Percentiles rank a stretch among this genome's conserved stretches.
Evolutionary conservation across 2,888 invertebrate species (phyloP).

Genomic region (Drosophila emarginata): DNA sequence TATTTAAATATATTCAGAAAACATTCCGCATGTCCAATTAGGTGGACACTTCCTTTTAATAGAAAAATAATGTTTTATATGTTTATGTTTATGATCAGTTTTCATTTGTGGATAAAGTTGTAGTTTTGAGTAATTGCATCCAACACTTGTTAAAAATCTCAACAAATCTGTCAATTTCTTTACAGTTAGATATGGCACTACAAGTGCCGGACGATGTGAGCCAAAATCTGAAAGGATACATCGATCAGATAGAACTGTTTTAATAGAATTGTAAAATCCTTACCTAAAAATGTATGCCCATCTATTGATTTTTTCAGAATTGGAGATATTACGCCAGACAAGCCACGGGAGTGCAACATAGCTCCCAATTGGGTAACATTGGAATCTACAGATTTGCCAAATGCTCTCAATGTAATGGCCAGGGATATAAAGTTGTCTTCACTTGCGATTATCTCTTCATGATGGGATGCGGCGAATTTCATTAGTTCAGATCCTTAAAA

Average conservation of each 20-base stretch:
- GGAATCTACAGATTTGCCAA: conserved; percentile 45
- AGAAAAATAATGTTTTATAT: too few species aligned
- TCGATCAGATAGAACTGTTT: background rate
- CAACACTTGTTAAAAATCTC: conserved; percentile 86
- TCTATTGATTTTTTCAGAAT: conserved; percentile 84
- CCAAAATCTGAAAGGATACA: conserved; percentile 85
- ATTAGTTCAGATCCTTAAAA: conserved; percentile 84
- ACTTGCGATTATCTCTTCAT: conserved; percentile 85
- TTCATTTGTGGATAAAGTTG: background rate
- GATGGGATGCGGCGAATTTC: conserved; percentile 84
- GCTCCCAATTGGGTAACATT: conserved; percentile 86
- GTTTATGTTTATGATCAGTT: background rate
- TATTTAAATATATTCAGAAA: background rate
- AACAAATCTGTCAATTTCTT: conserved; percentile 88
- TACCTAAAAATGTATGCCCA: conserved; percentile 85
- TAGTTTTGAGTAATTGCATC: conserved; percentile 25
- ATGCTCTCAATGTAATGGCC: conserved; percentile 83
- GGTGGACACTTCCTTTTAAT: too few species aligned
- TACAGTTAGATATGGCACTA: conserved; percentile 87
- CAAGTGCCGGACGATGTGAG: conserved; percentile 84
- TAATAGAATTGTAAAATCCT: conserved; percentile 21
- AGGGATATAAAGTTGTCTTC: conserved; percentile 89
- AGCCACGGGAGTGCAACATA: conserved; percentile 88
- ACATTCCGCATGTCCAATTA: background rate
- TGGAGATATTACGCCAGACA: conserved; percentile 87